Percentiles rank a stretch among this genome's conserved stretches.
Evolutionary conservation across 2,113 vertebrate genomes (phyloP).

Genomic region (Sorex fumeus): DNA sequence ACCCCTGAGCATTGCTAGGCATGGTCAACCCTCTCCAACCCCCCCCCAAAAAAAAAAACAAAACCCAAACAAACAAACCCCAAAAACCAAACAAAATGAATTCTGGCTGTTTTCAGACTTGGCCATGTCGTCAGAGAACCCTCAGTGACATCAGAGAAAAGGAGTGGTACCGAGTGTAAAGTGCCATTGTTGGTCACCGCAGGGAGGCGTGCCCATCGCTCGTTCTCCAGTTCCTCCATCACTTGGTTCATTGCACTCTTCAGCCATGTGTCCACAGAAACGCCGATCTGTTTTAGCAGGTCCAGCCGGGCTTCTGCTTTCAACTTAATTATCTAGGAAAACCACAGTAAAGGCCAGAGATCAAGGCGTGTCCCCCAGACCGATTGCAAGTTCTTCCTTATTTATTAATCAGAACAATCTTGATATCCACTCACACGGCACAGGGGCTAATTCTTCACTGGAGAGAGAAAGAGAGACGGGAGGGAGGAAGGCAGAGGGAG

Average conservation of each 20-base stretch:
- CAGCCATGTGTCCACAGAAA: conserved; percentile 97
- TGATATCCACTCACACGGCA: conserved; percentile 32
- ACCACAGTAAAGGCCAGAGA: conserved; percentile 37
- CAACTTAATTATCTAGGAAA: conserved; percentile 94
- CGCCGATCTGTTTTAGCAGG: conserved; percentile 96
- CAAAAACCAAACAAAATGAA: not conserved
- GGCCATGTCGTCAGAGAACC: not conserved
- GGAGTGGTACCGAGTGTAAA: conserved; percentile 91
- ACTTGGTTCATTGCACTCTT: conserved; percentile 99
- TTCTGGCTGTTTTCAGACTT: conserved; percentile 33
- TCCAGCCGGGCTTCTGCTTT: conserved; percentile 98
- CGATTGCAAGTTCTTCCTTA: conserved; percentile 9
- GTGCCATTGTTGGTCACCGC: conserved; percentile 94
- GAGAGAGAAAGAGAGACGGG: not conserved
- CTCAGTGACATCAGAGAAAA: accelerated
- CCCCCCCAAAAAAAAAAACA: too few relatives aligned
- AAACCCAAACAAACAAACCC: not conserved
- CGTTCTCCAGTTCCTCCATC: conserved; percentile 99
- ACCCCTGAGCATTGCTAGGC: too few relatives aligned
- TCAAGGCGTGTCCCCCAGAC: conserved; percentile 23
- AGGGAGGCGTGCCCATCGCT: conserved; percentile 95
- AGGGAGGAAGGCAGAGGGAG: not conserved
- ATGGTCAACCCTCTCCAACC: too few relatives aligned
- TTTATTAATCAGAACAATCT: conserved; percentile 54
- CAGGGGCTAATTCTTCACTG: conserved; percentile 18